These are phyloP conservation scores for Meleagris gallopavo DNA, from an alignment of 2,113 vertebrate genomes.

Conservation along the genomic window DNA sequence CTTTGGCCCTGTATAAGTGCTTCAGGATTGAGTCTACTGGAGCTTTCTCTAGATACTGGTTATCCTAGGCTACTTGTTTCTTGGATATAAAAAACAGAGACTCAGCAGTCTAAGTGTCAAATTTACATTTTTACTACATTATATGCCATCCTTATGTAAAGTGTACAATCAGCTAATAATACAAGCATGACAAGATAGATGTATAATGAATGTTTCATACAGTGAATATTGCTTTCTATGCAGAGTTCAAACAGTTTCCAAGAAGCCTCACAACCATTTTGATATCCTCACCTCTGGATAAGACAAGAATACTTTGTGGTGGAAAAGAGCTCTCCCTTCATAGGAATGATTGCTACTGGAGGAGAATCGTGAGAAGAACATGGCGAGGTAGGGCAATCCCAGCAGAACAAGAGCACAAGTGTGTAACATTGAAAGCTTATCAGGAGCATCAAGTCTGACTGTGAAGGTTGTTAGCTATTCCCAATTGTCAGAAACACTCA, in stretches of 20 bases:
- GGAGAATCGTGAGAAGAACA: neutral
- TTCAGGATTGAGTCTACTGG: neutral
- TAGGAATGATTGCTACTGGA: neutral
- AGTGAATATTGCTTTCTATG: conserved; percentile 9
- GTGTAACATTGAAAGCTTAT: neutral
- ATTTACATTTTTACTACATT: conserved; percentile 36
- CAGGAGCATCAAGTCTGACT: neutral
- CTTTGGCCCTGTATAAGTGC: neutral
- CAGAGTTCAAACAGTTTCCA: conserved; percentile 56
- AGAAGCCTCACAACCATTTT: conserved; percentile 55
- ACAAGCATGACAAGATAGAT: conserved; percentile 18
- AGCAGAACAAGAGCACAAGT: neutral
- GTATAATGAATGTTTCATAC: conserved; percentile 54
- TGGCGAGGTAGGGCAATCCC: neutral
- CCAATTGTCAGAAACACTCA: neutral
- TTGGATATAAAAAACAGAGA: neutral
- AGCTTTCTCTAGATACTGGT: neutral
- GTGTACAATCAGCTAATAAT: conserved; percentile 19
- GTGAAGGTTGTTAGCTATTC: neutral
- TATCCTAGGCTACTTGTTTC: conserved; percentile 16
- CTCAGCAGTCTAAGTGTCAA: conserved; percentile 1
- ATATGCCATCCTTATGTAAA: neutral
- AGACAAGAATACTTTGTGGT: neutral
- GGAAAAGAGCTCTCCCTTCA: neutral
- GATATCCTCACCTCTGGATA: conserved; percentile 48